Base-by-base conservation (phyloP, 2,113 vertebrate species). In the Ctenodactylus gundi region DNA sequence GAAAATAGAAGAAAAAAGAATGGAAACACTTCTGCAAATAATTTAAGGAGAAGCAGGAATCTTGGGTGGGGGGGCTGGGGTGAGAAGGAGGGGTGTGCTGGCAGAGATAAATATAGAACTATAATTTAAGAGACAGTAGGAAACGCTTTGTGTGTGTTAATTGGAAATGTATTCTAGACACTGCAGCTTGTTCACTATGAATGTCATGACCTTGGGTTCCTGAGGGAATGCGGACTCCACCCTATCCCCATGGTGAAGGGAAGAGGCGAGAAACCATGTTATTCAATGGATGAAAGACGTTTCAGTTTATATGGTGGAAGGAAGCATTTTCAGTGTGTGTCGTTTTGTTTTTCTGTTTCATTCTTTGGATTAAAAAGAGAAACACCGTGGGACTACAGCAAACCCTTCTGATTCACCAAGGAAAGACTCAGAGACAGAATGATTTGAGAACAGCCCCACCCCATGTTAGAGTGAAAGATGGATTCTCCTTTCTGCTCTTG, bases 111-210 rank as follows among this genome's bases (percentile, higher is more conserved):
- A 98, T 98, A 98, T 97, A 98, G 91, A 96, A 94, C 89, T 58
- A 87, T 94, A 98, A 97, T 97, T 98, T 98, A 98, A 98, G 98
- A 97, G 97, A 97, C 98, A 98, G 96, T 98, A 98, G 98, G 97
- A 98, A 96, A 97, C 83, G 94, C 93, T 98, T 97, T 97, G 96
- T 98, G 96, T 95, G 90, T 93, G 92, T 97, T 98, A 98, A 98
- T 98, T 98, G 97, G 97, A 98, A 98, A 94, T 97, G 96, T 95
- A 96, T 98, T 98, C 95, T 95, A 86, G 96, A 93, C 70, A 88
- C 92, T 96, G 53, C 92, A 94, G 92, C 92, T 84, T 94, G 94
- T 94, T 96, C 91, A 81, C 89, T 96, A 96, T 83, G 77, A 95
- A 95, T 96, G 94, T 97, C 85, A 55, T 92, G 96, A 97, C 96